Evolutionary conservation across 2,888 invertebrate genomes (phyloP).

Genomic region (Monoplex corrugatus): DNA sequence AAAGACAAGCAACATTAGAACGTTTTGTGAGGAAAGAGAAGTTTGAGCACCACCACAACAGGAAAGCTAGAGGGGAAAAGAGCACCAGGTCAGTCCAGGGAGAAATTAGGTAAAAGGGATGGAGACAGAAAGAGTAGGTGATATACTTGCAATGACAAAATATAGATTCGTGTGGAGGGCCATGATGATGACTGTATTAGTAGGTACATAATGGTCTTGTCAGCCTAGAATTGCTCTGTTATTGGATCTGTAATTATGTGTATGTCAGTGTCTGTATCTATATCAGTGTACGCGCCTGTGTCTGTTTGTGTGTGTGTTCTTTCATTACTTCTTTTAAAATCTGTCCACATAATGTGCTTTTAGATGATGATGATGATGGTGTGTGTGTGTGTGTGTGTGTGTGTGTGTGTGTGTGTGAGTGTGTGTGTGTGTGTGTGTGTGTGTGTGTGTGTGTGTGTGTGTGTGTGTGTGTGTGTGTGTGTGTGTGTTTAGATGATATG

Average conservation of each 20-base stretch:
- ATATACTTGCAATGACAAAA: too few relatives aligned
- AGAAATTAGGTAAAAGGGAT: neutral
- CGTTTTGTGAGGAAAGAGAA: too few relatives aligned
- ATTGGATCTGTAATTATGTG: neutral
- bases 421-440: neutral
- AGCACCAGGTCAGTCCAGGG: too few relatives aligned
- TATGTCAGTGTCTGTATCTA: conserved; percentile 25
- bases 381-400: neutral
- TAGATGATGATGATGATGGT: neutral
- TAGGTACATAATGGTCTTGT: neutral
- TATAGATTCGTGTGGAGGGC: too few relatives aligned
- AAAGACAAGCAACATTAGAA: too few relatives aligned
- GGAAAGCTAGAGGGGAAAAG: too few relatives aligned
- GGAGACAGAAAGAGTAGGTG: too few relatives aligned
- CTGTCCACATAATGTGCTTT: neutral
- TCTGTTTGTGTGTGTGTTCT: neutral
- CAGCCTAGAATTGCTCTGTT: neutral
- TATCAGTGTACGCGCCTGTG: conserved; percentile 29
- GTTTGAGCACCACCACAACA: too few relatives aligned
- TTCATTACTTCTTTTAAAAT: neutral
- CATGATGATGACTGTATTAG: neutral
- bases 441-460: neutral
- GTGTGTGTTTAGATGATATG: conserved; percentile 11
- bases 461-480: conserved; percentile 27
- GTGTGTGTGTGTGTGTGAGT: neutral